phyloP scores from a whole-genome alignment of 2,888 invertebrate genomes.

The Lottia scabra region DNA sequence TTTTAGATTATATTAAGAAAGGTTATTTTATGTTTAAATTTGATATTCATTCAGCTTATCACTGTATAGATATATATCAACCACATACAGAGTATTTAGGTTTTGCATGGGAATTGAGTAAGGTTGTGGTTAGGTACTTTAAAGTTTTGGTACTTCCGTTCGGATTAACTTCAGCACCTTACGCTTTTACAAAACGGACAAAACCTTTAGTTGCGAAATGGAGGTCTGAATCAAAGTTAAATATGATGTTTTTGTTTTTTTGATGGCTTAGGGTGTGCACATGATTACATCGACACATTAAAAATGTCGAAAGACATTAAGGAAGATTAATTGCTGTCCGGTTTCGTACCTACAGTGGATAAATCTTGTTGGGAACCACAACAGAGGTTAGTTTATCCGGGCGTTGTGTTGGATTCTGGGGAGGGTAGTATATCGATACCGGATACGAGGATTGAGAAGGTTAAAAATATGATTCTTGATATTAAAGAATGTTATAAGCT shows the following conservation, averaged over 20 bases:
- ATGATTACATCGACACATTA: neutral
- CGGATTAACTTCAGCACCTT: constrained; percentile 17
- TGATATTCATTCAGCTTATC: constrained; percentile 22
- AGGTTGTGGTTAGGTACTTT: constrained; percentile 1
- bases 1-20: neutral
- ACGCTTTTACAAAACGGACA: constrained; percentile 23
- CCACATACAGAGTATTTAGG: constrained; percentile 18
- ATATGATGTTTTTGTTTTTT: constrained; percentile 26
- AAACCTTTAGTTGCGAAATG: constrained; percentile 24
- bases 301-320: neutral
- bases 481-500: too few species aligned
- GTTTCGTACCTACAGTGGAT: constrained; percentile 26
- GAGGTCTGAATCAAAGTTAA: constrained; percentile 15
- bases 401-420: constrained; percentile 14
- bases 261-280: constrained; percentile 23
- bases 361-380: constrained; percentile 21
- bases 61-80: constrained; percentile 13
- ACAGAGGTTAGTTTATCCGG: constrained; percentile 20
- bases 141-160: constrained; percentile 28
- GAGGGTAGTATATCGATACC: constrained; percentile 15
- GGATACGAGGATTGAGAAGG: constrained; percentile 10
- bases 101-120: constrained; percentile 9
- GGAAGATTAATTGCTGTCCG: constrained; percentile 18
- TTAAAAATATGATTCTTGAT: neutral
- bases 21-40: constrained; percentile 16